Conservation (phyloP, 2,113 vertebrate genomes). For the Arizona elegans region DNA sequence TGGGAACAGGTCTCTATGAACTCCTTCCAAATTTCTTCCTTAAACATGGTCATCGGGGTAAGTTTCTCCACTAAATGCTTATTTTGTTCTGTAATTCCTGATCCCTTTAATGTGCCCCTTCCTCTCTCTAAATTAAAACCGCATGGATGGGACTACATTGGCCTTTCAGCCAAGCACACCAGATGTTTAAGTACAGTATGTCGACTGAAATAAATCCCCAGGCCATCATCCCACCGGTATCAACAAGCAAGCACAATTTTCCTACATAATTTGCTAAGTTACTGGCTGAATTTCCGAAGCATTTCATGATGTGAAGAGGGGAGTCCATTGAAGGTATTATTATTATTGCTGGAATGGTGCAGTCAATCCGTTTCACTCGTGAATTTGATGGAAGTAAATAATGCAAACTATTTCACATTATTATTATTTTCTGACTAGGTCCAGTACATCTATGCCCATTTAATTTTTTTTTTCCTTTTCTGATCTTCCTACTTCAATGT, state of each 20-base stretch:
- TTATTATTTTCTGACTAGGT: too few relatives aligned
- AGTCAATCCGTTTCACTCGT: neutral
- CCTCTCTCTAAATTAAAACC: conserved; percentile 12
- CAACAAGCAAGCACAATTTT: neutral
- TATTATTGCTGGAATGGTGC: neutral
- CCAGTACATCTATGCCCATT: neutral
- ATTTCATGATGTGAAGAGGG: neutral
- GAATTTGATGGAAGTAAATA: too few relatives aligned
- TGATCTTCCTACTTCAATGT: neutral
- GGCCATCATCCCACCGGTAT: neutral
- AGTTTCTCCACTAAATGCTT: neutral
- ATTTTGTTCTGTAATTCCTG: neutral
- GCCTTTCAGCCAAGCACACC: neutral
- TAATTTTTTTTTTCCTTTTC: neutral
- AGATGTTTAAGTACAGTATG: conserved; percentile 6
- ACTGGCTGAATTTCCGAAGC: neutral
- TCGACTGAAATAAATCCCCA: neutral
- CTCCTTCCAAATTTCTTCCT: neutral
- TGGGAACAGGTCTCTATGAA: neutral
- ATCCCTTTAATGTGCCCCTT: conserved; percentile 12
- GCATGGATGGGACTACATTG: neutral
- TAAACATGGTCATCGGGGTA: neutral
- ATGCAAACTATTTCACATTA: too few relatives aligned
- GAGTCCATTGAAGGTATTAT: neutral
- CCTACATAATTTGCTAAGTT: neutral